Evolutionary conservation across 2,797 vertebrate species (phyloP).

Genomic region (Clangula hyemalis): DNA sequence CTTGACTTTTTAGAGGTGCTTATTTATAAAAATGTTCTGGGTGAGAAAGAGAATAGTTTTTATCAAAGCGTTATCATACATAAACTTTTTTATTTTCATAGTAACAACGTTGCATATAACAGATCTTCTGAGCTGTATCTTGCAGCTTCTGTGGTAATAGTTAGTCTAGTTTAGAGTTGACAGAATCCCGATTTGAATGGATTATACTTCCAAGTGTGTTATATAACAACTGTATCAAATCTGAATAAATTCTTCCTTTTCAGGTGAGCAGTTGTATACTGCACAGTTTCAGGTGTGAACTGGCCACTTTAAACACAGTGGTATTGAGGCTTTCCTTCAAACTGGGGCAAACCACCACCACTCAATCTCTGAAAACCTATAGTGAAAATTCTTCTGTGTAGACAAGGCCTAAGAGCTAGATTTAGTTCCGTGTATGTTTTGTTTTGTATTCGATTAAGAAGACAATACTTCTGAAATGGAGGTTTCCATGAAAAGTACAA

Average conservation of each 20-base stretch:
- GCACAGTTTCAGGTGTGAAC: not conserved
- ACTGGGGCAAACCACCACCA: not conserved
- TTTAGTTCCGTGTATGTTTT: not conserved
- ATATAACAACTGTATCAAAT: not conserved
- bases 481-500: not conserved
- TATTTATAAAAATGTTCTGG: not conserved
- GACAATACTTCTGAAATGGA: not conserved
- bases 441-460: not conserved
- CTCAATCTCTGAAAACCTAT: not conserved
- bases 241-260: not conserved
- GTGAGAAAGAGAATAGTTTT: not conserved
- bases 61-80: not conserved
- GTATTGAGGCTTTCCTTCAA: not conserved
- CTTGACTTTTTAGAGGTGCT: not conserved
- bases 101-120: not conserved
- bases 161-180: not conserved
- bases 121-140: not conserved
- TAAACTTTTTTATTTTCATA: not conserved
- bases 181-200: not conserved
- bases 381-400: not conserved
- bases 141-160: not conserved
- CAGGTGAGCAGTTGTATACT: not conserved
- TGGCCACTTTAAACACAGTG: not conserved
- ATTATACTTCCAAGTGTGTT: not conserved
- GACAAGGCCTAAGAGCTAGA: not conserved